Base-by-base conservation (phyloP, 2,888 invertebrate species). In the Rugalucina vietnamica region DNA sequence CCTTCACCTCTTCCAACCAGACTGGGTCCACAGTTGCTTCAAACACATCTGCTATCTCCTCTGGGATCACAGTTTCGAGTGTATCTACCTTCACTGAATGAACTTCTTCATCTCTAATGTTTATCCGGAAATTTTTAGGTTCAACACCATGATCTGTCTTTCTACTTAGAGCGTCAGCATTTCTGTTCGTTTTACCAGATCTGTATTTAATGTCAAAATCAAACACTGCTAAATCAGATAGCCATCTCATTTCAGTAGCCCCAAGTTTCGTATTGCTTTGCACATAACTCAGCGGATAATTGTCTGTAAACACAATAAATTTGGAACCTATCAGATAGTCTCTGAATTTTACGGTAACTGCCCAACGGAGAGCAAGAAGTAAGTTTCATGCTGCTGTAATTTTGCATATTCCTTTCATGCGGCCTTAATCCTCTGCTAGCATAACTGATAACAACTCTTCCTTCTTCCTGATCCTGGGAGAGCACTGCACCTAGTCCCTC, bases 241-340 rank as follows among this genome's bases (percentile, higher is more conserved):
- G 77, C 90, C 88, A 88, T 14, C 85, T 60, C 76, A 83, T 82
- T 75, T 91, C 89, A 32, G 86, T 82, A 43, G 90, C 89, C 37
- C 79, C 83, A 14, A 89, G 54, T 77, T 89, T 88, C 1, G 88
- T 81, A 2, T 82, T 78, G 4, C 74, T 80, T 37, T 82, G 76
- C 1, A 84, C 49, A 37, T 88, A 79, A 29, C 81, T 82, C 8
- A 84, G 57, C 1, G 84, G 87, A 27, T 86, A 77, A 36, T 86
- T 86, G 70, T 85, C 87, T 24, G 86, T 89, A 65, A 54, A 82
- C 0, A 86, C 86, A 12, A 50, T 34, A 74, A 81, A 88, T 21
- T 74, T 36, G 8, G 83, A 43, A 14, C 85, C 88, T 8, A 87
- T 54, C 49, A 87, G 71, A 14, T 76, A 72, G n/a, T 83, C 85